Conservation (phyloP, 2,888 invertebrate genomes). For the Sisyra nigra region DNA sequence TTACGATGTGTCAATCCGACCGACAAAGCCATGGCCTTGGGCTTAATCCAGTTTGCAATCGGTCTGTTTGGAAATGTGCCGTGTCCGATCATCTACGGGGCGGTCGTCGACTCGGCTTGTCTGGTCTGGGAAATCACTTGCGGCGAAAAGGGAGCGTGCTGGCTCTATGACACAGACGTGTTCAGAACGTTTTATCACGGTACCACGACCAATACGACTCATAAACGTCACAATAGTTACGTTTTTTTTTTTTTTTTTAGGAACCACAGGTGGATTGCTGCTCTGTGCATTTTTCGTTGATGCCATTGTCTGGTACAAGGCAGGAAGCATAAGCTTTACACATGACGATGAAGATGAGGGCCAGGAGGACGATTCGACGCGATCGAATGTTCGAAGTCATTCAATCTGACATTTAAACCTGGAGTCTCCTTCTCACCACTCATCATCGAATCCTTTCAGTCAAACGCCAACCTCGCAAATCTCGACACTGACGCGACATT, state of each 20-base stretch:
- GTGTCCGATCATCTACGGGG: conserved; percentile 88
- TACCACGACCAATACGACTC: too few relatives aligned
- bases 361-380: conserved; percentile 28
- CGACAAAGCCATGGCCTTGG: conserved; percentile 90
- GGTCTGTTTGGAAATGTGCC: conserved; percentile 89
- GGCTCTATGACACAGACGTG: conserved; percentile 69
- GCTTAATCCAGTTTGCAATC: conserved; percentile 84
- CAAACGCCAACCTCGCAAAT: conserved; percentile 1
- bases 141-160: conserved; percentile 69
- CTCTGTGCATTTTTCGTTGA: conserved; percentile 79
- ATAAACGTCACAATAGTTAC: too few relatives aligned
- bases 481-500: neutral
- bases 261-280: conserved; percentile 73
- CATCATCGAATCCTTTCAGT: neutral
- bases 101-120: conserved; percentile 83
- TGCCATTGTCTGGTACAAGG: conserved; percentile 77
- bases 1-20: conserved; percentile 80
- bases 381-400: conserved; percentile 19
- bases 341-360: conserved; percentile 33
- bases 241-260: conserved; percentile 29
- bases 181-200: conserved; percentile 77
- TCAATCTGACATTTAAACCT: conserved; percentile 14
- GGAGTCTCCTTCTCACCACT: conserved; percentile 5
- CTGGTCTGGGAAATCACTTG: conserved; percentile 73
- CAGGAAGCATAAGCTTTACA: conserved; percentile 57